A percentile compares a stretch with the other conserved stretches of the same genome.
Evolutionary conservation across 2,888 invertebrate species (phyloP).

Genomic region (Lycaena phlaeas): DNA sequence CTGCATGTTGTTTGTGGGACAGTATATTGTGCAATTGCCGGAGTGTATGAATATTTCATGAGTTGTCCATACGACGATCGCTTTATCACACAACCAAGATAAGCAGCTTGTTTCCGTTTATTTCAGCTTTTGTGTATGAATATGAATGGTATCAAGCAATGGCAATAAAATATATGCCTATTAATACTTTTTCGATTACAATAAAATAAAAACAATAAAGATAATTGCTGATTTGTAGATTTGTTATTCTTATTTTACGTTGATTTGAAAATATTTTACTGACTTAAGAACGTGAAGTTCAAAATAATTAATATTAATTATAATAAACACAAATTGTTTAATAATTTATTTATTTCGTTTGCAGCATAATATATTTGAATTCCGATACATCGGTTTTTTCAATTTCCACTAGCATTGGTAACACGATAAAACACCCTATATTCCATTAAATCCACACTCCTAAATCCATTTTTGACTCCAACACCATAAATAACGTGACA

Average conservation of each 20-base stretch:
- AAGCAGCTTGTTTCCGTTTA: constrained; percentile 40
- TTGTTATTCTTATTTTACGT: too few species aligned
- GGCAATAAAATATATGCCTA: constrained; percentile 2
- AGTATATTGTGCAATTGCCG: constrained; percentile 35
- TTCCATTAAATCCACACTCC: neutral
- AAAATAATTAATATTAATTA: too few species aligned
- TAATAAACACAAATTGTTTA: neutral
- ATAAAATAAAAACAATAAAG: too few species aligned
- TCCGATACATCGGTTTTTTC: too few species aligned
- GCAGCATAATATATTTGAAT: too few species aligned
- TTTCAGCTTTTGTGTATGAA: constrained; percentile 33
- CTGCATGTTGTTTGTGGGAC: constrained; percentile 20
- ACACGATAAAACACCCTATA: too few species aligned
- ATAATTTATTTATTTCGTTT: too few species aligned
- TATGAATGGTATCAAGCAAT: constrained; percentile 22
- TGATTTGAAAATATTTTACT: too few species aligned
- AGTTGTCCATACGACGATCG: constrained; percentile 41
- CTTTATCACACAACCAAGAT: constrained; percentile 42
- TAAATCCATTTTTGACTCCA: constrained; percentile 29
- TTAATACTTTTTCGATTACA: too few species aligned
- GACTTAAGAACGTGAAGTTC: too few species aligned
- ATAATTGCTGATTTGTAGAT: too few species aligned
- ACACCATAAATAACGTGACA: constrained; percentile 59
- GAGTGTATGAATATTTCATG: constrained; percentile 62
- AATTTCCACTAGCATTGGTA: too few species aligned